These are phyloP conservation scores for Anguilla anguilla DNA, from an alignment of 2,797 vertebrate species.

Conservation along the genomic window DNA sequence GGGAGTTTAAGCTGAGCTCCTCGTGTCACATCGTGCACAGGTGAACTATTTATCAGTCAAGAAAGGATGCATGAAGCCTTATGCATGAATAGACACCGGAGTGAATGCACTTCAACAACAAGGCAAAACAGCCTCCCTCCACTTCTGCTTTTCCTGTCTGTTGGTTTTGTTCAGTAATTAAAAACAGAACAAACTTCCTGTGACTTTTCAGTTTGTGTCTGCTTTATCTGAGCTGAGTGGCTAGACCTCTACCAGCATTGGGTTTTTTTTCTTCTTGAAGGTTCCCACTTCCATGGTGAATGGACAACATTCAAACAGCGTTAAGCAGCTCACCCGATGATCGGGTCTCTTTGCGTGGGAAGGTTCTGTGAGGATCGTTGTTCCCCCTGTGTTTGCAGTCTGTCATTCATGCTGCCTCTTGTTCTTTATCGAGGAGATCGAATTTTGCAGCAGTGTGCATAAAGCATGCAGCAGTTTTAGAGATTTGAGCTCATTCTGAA, in stretches of 20 bases:
- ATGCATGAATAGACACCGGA: not conserved
- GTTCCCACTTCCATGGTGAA: conserved; percentile 9
- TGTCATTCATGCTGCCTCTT: conserved; percentile 10
- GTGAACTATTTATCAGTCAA: not conserved
- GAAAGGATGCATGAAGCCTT: not conserved
- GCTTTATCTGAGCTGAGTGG: not conserved
- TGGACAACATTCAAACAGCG: conserved; percentile 3
- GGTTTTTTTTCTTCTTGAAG: not conserved
- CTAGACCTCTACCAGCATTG: not conserved
- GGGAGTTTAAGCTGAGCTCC: not conserved
- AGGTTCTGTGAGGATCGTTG: not conserved
- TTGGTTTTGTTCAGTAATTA: not conserved
- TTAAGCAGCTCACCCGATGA: conserved; percentile 6
- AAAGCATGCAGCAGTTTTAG: conserved; percentile 13
- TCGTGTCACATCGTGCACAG: not conserved
- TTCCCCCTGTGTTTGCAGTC: conserved; percentile 2
- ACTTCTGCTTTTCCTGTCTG: not conserved
- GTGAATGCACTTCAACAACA: not conserved
- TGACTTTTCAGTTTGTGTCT: conserved; percentile 1
- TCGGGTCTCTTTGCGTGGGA: not conserved
- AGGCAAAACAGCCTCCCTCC: not conserved
- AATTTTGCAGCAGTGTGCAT: conserved; percentile 15
- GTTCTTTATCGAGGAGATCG: conserved; percentile 23
- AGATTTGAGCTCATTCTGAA: conserved; percentile 11
- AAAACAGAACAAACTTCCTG: not conserved